phyloP scores from a whole-genome alignment of 2,888 invertebrate species.

The Eupeodes luniger region DNA sequence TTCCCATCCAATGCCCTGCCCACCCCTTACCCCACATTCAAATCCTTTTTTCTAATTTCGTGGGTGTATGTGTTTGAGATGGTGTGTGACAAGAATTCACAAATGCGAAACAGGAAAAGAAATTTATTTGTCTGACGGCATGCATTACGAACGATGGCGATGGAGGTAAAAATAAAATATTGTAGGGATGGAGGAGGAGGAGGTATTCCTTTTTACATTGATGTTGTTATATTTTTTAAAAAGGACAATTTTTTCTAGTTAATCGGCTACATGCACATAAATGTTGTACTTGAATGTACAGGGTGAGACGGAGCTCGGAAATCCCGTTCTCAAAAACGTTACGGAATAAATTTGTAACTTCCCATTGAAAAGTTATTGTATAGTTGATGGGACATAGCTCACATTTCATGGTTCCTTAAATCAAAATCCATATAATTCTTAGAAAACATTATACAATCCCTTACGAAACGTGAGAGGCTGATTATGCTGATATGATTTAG shows the following conservation, averaged over 20 bases:
- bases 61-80: conserved; percentile 62
- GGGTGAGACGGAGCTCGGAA: too few relatives aligned
- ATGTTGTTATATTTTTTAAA: conserved; percentile 33
- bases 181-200: not conserved
- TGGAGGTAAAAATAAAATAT: conserved; percentile 68
- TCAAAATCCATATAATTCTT: too few relatives aligned
- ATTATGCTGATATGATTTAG: too few relatives aligned
- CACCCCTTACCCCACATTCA: conserved; percentile 7
- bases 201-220: conserved; percentile 11
- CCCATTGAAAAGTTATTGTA: too few relatives aligned
- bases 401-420: too few relatives aligned
- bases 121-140: conserved; percentile 75
- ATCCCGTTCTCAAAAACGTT: too few relatives aligned
- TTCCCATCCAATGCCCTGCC: not conserved
- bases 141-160: conserved; percentile 22
- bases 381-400: too few relatives aligned
- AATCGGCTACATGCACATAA: conserved; percentile 38
- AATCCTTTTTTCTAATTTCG: conserved; percentile 70
- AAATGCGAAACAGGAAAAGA: conserved; percentile 74
- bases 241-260: conserved; percentile 70
- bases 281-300: not conserved
- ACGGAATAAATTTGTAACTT: too few relatives aligned
- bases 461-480: too few relatives aligned
- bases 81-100: conserved; percentile 76
- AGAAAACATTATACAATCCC: too few relatives aligned